Conservation (phyloP, 2,113 vertebrate genomes). For the Pollachius pollachius region DNA sequence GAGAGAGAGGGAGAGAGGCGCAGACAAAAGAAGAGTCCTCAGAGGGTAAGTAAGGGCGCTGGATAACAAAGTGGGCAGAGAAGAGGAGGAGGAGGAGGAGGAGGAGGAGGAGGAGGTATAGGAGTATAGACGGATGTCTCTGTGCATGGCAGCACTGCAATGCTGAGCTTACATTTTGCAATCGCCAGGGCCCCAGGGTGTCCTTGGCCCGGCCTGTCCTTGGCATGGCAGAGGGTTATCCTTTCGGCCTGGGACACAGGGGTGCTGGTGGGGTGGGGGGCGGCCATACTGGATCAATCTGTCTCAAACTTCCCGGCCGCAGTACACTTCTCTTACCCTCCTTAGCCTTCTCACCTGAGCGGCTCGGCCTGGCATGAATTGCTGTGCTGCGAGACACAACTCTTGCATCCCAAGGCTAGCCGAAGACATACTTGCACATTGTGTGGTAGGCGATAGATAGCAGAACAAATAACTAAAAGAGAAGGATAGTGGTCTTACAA, state of each 20-base stretch:
- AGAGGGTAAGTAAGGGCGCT: slow-evolving; percentile 29
- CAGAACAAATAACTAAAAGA: not conserved
- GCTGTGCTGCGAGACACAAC: not conserved
- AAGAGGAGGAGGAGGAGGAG: not conserved
- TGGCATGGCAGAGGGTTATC: too few relatives aligned
- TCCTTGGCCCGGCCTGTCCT: slow-evolving; percentile 35
- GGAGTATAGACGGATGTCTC: slow-evolving; percentile 22
- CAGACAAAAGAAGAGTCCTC: slow-evolving; percentile 12
- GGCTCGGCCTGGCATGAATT: slow-evolving; percentile 13
- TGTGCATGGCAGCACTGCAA: not conserved
- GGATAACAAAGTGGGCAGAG: slow-evolving; percentile 25
- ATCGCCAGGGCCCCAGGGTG: slow-evolving; percentile 8
- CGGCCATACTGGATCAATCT: slow-evolving; percentile 28
- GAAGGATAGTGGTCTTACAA: not conserved
- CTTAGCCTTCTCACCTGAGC: not conserved
- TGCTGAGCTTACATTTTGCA: slow-evolving; percentile 13
- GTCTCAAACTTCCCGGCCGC: slow-evolving; percentile 3
- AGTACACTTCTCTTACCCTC: slow-evolving; percentile 15
- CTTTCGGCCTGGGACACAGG: slow-evolving; percentile 9
- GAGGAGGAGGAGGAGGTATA: not conserved
- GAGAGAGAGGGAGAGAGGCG: not conserved
- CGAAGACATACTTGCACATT: not conserved
- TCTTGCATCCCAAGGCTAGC: not conserved
- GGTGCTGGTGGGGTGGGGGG: slow-evolving; percentile 11
- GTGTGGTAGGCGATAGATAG: not conserved